These are phyloP conservation scores for Bagarius yarrelli DNA, from an alignment of 2,113 vertebrate species.

Conservation along the genomic window DNA sequence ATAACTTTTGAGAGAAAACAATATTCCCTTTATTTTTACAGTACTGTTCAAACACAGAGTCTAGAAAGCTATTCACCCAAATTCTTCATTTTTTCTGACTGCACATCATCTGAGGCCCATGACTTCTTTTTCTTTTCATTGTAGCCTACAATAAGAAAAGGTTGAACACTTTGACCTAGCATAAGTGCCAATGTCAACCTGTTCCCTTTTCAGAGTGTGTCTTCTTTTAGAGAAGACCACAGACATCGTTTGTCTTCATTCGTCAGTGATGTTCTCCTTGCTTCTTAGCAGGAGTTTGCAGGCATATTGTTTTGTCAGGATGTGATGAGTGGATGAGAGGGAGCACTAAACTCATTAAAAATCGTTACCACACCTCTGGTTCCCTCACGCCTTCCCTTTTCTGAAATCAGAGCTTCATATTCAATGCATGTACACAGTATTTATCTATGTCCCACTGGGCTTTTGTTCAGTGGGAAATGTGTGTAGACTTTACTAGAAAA, in stretches of 20 bases:
- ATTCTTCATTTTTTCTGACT: background rate
- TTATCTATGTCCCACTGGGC: background rate
- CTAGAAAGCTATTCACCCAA: background rate
- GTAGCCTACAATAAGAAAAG: background rate
- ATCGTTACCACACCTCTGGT: background rate
- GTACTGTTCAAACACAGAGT: background rate
- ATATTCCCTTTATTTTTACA: background rate
- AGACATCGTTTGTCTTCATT: slow-evolving; percentile 13
- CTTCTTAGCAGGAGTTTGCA: slow-evolving; percentile 6
- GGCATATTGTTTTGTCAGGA: slow-evolving; percentile 26
- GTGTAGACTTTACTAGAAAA: background rate
- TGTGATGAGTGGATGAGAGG: slow-evolving; percentile 16
- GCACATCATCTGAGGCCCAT: background rate
- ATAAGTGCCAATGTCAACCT: slow-evolving; percentile 9
- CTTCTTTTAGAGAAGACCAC: slow-evolving; percentile 11
- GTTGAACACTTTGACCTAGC: background rate
- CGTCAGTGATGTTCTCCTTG: background rate
- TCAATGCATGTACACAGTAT: slow-evolving; percentile 7
- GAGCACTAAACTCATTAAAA: slow-evolving; percentile 22
- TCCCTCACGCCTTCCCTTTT: background rate
- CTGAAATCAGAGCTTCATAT: slow-evolving; percentile 12
- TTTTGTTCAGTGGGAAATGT: slow-evolving; percentile 8
- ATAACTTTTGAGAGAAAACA: background rate
- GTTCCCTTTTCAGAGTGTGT: background rate
- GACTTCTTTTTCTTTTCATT: background rate